A percentile compares a stretch with the other conserved stretches of the same genome.
Evolutionary conservation across 92 coral and sea anemone genomes (phyloP).

Genomic region (Isaurus tuberculatus): DNA sequence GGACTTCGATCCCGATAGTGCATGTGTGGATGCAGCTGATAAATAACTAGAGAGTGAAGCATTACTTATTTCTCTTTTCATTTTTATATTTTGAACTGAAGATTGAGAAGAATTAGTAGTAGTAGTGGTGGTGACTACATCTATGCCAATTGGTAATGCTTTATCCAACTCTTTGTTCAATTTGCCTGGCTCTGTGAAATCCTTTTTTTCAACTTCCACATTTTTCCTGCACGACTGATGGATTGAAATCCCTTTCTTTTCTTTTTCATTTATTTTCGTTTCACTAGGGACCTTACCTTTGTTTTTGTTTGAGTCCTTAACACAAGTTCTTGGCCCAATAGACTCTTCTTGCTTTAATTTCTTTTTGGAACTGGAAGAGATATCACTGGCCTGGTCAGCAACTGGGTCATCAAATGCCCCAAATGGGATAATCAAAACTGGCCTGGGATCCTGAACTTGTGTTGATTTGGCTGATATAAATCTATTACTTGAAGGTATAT

Average conservation of each 20-base stretch:
- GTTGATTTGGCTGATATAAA: not conserved
- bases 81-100: constrained; percentile 23
- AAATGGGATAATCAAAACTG: constrained; percentile 82
- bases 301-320: not conserved
- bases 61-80: constrained; percentile 78
- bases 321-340: not conserved
- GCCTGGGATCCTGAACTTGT: constrained; percentile 36
- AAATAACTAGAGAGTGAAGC: constrained; percentile 78
- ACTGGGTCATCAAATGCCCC: constrained; percentile 91
- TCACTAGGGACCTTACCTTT: not conserved
- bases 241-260: not conserved
- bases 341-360: constrained; percentile 5
- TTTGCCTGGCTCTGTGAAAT: not conserved
- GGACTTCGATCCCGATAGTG: constrained; percentile 8
- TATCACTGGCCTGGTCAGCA: constrained; percentile 32
- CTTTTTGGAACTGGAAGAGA: constrained; percentile 17
- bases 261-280: not conserved
- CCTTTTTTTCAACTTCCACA: not conserved
- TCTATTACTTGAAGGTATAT: constrained; percentile 11
- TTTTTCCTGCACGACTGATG: not conserved
- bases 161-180: not conserved
- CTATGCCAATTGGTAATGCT: not conserved
- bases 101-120: not conserved
- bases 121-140: not conserved
- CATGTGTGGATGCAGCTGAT: constrained; percentile 64